These are phyloP conservation scores for Prorops nasuta DNA, from an alignment of 1,140 invertebrate species.

Conservation along the genomic window DNA sequence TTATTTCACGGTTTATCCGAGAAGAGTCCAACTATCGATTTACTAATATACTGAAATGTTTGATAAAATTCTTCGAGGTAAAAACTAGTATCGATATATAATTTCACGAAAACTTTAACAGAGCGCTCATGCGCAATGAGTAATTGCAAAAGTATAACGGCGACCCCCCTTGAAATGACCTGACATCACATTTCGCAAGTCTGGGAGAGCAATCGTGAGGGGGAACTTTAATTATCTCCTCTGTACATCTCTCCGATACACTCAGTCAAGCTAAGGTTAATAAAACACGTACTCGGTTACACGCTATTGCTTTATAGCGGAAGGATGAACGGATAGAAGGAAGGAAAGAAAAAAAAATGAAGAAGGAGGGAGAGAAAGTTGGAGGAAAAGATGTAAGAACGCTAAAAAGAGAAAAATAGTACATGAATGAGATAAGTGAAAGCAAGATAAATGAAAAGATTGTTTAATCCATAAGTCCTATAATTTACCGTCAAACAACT, in stretches of 20 bases:
- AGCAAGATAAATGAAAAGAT: constrained; percentile 32
- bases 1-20: no score
- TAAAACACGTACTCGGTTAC: constrained; percentile 22
- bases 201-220: constrained; percentile 24
- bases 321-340: constrained; percentile 6
- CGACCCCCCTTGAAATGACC: no score
- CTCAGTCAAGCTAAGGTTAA: no score
- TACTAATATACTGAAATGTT: constrained; percentile 10
- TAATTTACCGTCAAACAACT: constrained; percentile 22
- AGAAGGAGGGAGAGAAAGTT: constrained; percentile 1
- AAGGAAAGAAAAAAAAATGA: constrained; percentile 5
- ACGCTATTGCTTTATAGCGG: background rate
- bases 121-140: constrained; percentile 5
- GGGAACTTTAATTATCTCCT: constrained; percentile 38
- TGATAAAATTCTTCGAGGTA: constrained; percentile 2
- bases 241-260: constrained; percentile 24
- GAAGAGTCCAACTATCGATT: no score
- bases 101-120: constrained; percentile 4
- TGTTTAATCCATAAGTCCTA: constrained; percentile 26
- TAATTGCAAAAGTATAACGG: constrained; percentile 16
- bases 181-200: no score
- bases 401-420: no score
- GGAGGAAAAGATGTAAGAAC: no score
- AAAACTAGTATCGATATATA: constrained; percentile 13
- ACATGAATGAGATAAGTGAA: no score